phyloP scores from a whole-genome alignment of 2,113 vertebrate genomes.

The Pristiophorus japonicus region DNA sequence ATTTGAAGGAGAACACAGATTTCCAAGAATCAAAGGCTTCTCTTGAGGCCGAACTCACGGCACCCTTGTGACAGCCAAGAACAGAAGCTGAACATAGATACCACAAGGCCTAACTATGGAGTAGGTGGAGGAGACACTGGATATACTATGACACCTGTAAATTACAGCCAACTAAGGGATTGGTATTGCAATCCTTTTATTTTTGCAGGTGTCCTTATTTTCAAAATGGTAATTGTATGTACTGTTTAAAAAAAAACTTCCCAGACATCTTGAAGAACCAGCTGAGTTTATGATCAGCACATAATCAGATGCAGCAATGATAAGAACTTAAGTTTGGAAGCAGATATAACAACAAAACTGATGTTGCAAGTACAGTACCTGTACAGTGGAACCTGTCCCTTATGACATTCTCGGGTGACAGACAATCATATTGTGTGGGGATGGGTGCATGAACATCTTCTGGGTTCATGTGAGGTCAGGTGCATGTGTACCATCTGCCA shows the following conservation, averaged over 20 bases:
- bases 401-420: neutral
- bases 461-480: neutral
- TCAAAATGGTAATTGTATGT: neutral
- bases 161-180: neutral
- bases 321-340: neutral
- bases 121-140: neutral
- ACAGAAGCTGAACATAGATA: neutral
- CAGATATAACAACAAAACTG: neutral
- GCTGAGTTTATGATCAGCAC: neutral
- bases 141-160: neutral
- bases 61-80: neutral
- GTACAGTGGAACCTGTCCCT: neutral
- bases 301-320: neutral
- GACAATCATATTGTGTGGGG: neutral
- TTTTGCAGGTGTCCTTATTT: neutral
- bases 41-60: neutral
- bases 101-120: neutral
- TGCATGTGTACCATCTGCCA: too few relatives aligned
- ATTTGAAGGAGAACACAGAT: neutral
- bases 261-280: neutral
- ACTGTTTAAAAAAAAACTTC: neutral
- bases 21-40: neutral
- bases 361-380: neutral
- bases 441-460: neutral
- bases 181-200: neutral